Evolutionary conservation across 2,113 vertebrate species (phyloP).

Genomic region (cat (Felis catus)): F.catus_Fca126_mat1.0 CM031412.1:65384001-65384500

Average conservation of each 20-base stretch:
- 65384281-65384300: not conserved
- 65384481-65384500: not conserved
- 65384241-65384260: not conserved
- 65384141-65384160: no score
- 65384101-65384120: no score
- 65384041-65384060: no score
- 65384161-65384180: no score
- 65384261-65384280: not conserved
- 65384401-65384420: not conserved
- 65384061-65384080: no score
- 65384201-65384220: no score
- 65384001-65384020: no score
- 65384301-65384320: not conserved
- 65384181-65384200: no score
- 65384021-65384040: no score
- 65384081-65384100: no score
- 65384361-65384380: not conserved
- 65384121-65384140: no score
- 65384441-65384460: not conserved
- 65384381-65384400: not conserved
- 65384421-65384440: not conserved
- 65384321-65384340: conserved; percentile 30
- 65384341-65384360: not conserved
- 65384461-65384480: not conserved
- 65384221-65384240: not conserved